phyloP scores from a whole-genome alignment of 2,797 vertebrate species.

The Hippoglossus hippoglossus region DNA sequence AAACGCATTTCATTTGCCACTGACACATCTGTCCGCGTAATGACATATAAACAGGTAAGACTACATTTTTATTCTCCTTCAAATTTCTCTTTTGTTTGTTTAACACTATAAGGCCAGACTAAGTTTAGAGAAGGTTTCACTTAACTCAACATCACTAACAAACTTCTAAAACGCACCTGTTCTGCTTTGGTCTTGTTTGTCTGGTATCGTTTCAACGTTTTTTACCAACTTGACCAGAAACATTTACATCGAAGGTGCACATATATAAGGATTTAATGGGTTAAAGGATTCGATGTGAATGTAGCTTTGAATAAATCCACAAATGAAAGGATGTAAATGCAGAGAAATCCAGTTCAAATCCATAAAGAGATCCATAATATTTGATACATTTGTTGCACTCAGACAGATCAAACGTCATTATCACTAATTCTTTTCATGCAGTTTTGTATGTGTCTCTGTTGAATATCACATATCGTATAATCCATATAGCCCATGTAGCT shows the following conservation, averaged over 20 bases:
- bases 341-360: too few relatives aligned
- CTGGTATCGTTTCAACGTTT: not conserved
- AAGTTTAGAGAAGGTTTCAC: not conserved
- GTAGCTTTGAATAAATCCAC: too few relatives aligned
- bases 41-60: constrained; percentile 69
- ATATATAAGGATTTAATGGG: not conserved
- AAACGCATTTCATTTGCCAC: constrained; percentile 31
- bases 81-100: not conserved
- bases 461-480: not conserved
- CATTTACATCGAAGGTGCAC: not conserved
- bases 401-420: not conserved
- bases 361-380: not conserved
- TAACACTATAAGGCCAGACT: not conserved
- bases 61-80: not conserved
- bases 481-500: too few relatives aligned
- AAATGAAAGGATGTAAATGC: too few relatives aligned
- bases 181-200: not conserved
- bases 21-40: constrained; percentile 43
- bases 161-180: constrained; percentile 3
- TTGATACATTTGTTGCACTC: not conserved
- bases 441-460: not conserved
- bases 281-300: too few relatives aligned
- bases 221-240: not conserved
- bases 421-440: not conserved
- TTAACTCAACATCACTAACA: constrained; percentile 1